Evolutionary conservation across 1,140 invertebrate genomes (phyloP).

Genomic region (Orussus abietinus): DNA sequence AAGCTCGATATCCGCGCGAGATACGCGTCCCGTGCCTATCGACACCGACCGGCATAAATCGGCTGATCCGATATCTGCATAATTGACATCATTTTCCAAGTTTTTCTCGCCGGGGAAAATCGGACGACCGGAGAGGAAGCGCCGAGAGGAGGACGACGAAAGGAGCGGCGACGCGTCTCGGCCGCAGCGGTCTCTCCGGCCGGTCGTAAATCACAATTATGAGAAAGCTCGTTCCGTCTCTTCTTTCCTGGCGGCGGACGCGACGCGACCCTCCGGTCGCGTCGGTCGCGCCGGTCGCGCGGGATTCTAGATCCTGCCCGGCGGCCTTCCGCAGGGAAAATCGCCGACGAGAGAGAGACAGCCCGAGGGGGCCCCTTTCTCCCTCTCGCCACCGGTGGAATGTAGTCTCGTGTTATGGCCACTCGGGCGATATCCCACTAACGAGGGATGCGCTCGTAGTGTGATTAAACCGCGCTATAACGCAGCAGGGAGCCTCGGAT

Average conservation of each 20-base stretch:
- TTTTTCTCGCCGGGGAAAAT: background rate
- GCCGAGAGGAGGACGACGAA: background rate
- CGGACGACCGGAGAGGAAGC: slow-evolving; percentile 1
- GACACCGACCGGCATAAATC: too few relatives aligned
- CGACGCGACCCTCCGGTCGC: slow-evolving; percentile 7
- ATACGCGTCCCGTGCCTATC: too few relatives aligned
- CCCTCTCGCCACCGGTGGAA: slow-evolving; percentile 26
- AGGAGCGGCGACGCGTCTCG: slow-evolving; percentile 4
- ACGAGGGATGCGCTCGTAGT: slow-evolving; percentile 45
- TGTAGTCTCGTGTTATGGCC: slow-evolving; percentile 42
- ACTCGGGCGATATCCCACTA: slow-evolving; percentile 44
- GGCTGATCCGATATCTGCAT: background rate
- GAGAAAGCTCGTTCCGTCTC: slow-evolving; percentile 16
- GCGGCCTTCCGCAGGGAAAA: slow-evolving; percentile 6
- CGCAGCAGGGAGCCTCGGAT: slow-evolving; percentile 38
- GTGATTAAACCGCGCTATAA: slow-evolving; percentile 46
- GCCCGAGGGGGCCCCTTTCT: slow-evolving; percentile 4
- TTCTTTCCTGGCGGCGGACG: slow-evolving; percentile 14
- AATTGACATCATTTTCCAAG: background rate
- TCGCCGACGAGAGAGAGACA: slow-evolving; percentile 9
- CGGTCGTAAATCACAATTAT: slow-evolving; percentile 48
- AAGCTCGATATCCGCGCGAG: too few relatives aligned
- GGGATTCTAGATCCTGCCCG: slow-evolving; percentile 7
- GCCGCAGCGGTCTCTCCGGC: slow-evolving; percentile 19
- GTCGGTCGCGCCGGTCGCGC: slow-evolving; percentile 5